A percentile compares a stretch with the other conserved stretches of the same genome.
Conservation (phyloP, 2,797 vertebrate species). For the Borostomias antarcticus region DNA sequence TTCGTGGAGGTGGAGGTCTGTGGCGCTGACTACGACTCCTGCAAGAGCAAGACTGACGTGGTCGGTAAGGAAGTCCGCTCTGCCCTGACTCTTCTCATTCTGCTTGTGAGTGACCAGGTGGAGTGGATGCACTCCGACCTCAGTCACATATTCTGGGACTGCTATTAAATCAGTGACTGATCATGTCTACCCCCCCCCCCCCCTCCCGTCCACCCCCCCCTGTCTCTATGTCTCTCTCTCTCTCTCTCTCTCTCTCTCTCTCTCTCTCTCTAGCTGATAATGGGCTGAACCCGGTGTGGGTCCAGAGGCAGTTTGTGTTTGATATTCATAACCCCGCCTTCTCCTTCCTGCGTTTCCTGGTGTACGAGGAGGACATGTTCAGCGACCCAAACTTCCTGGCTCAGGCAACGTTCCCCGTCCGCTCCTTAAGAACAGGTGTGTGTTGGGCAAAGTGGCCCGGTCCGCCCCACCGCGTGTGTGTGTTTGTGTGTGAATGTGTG, state of each 20-base stretch:
- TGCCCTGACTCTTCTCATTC: background rate
- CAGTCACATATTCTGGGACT: background rate
- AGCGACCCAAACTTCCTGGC: slow-evolving; percentile 97
- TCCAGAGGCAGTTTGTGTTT: slow-evolving; percentile 89
- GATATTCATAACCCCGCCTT: slow-evolving; percentile 90
- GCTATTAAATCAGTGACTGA: background rate
- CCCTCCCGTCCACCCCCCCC: too few species aligned
- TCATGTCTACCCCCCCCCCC: background rate
- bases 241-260: background rate
- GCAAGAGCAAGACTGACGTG: slow-evolving; percentile 92
- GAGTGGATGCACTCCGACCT: background rate
- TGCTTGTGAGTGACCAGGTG: background rate
- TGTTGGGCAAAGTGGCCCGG: too few species aligned
- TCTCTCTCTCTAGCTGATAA: slow-evolving; percentile 85
- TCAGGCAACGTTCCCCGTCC: slow-evolving; percentile 91
- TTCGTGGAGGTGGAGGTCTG: slow-evolving; percentile 96
- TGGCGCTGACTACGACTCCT: slow-evolving; percentile 89
- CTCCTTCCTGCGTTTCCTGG: slow-evolving; percentile 91
- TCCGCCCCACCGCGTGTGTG: slow-evolving; percentile 11
- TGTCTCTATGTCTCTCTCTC: background rate
- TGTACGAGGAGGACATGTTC: slow-evolving; percentile 98
- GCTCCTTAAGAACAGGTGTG: slow-evolving; percentile 90
- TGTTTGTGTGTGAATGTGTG: slow-evolving; percentile 58
- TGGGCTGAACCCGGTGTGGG: slow-evolving; percentile 93
- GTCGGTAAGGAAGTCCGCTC: slow-evolving; percentile 82